Evolutionary conservation across 2,888 invertebrate genomes (phyloP), one percentile per base, ranked within the genome.

Genomic region (Ophion costatus): DNA sequence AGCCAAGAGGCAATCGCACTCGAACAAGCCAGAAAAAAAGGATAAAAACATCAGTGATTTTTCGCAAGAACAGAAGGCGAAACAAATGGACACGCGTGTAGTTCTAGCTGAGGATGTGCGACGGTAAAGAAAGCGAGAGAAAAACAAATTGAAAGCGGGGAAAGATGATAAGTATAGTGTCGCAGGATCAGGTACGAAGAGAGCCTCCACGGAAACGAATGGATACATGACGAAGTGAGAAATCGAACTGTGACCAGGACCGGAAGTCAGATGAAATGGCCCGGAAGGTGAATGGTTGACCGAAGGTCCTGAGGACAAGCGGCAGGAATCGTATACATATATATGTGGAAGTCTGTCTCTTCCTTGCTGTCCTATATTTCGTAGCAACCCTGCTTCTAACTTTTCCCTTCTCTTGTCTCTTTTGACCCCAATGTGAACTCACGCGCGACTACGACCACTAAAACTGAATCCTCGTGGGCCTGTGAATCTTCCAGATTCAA

Each of bases 201-300:
- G 51, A 66, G 63, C 22, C 29, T 14, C 76, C 56, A 74, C 45
- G 71, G 63, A 80, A 63, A 74, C 74, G 81, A 85, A 86, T 87
- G 82, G 80, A 82, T 83, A 82, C 83, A 83, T 83, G 84, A 86
- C 74, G 84, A 83, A 78, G 85, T 84, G 84, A 84, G 81, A 82
- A 85, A 85, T 80, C 84, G 83, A 59, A 24, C 67, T 24, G 10
- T 59, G 61, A 61, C 38, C 63, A 56, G 29, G 38, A 76, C 66
- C 66, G 38, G 20, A 45, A 33, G 24, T 61, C 61, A 51, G 24
- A 85, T 71, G 80, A 85, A 83, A 83, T 83, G 81, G 82, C 63
- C 71, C 33, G 83, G 82, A 83, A 85, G 80, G 73, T 71, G 85
- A 85, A 79, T 71, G 61, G 51, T 76, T 79, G 83, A 76, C 82